Percentiles rank a stretch among this genome's conserved stretches.
Conservation (phyloP, 2,888 invertebrate species). For the Metopia argyrocephala region DNA sequence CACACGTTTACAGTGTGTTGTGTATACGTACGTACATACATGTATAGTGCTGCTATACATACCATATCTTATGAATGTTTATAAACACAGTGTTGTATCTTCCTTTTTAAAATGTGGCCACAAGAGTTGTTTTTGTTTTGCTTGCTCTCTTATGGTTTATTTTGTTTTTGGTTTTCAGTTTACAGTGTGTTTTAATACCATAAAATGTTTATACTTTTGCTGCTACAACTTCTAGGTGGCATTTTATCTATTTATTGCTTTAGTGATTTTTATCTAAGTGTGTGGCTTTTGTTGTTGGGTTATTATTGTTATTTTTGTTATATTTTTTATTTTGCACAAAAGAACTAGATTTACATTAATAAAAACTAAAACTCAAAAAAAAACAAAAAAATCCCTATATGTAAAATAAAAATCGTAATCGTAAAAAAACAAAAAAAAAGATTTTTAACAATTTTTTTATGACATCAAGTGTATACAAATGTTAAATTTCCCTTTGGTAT, state of each 20-base stretch:
- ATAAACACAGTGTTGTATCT: conserved; percentile 4
- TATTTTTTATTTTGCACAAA: conserved; percentile 59
- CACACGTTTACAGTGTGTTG: not conserved
- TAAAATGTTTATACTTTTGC: conserved; percentile 41
- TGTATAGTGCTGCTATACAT: conserved; percentile 8
- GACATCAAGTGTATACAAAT: conserved; percentile 67
- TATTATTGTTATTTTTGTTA: conserved; percentile 49
- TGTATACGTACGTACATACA: not conserved
- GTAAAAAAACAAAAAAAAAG: conserved; percentile 9
- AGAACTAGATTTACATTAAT: conserved; percentile 50
- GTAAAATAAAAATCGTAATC: no score
- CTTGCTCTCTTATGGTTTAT: no score
- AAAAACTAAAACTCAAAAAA: conserved; percentile 25
- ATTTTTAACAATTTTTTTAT: conserved; percentile 66
- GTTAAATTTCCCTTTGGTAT: conserved; percentile 60
- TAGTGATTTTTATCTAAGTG: conserved; percentile 75
- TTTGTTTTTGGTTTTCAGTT: no score
- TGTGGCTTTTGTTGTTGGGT: conserved; percentile 65
- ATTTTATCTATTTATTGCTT: conserved; percentile 77
- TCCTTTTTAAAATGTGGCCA: conserved; percentile 28
- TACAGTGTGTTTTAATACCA: conserved; percentile 64
- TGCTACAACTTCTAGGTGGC: conserved; percentile 65
- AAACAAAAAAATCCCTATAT: not conserved
- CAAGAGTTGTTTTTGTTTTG: conserved; percentile 24
- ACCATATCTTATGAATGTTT: not conserved